A percentile compares a stretch with the other conserved stretches of the same genome.
Conservation (phyloP, 2,113 vertebrate genomes). For the Ranitomeya variabilis region DNA sequence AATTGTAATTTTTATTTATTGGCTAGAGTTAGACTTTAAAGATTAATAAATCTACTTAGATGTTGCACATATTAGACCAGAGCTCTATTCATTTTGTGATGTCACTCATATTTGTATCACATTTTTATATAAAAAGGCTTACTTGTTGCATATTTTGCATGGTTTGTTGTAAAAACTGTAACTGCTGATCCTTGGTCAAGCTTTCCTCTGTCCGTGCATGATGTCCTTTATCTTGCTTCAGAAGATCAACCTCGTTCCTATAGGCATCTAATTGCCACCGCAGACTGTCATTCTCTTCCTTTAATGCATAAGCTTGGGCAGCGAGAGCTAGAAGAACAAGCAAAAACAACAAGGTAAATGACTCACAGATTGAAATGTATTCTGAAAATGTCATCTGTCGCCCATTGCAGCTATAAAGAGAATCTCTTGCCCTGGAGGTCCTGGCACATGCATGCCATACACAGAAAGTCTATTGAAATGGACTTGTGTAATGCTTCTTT, state of each 20-base stretch:
- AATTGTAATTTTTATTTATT: neutral
- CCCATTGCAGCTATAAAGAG: too few species aligned
- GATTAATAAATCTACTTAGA: neutral
- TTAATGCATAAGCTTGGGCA: slow-evolving; percentile 83
- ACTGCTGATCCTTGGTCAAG: slow-evolving; percentile 80
- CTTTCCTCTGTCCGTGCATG: slow-evolving; percentile 78
- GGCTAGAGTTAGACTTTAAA: neutral
- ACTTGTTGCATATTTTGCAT: slow-evolving; percentile 97
- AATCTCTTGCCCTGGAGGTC: too few species aligned
- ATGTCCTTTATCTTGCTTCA: slow-evolving; percentile 87
- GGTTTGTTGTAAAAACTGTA: slow-evolving; percentile 89
- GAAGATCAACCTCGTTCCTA: slow-evolving; percentile 91
- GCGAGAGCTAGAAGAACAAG: slow-evolving; percentile 75
- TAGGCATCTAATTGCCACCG: slow-evolving; percentile 95
- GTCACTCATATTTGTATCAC: neutral
- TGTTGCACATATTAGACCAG: neutral
- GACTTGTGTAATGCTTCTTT: too few species aligned
- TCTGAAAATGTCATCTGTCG: neutral
- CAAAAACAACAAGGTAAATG: neutral
- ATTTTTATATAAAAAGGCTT: slow-evolving; percentile 14
- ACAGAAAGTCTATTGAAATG: neutral
- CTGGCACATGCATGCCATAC: neutral
- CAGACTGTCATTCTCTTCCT: slow-evolving; percentile 95
- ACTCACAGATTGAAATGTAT: neutral
- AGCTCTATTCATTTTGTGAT: neutral